These are phyloP conservation scores for Otus scops DNA, from an alignment of 2,797 vertebrate genomes.

Conservation along the genomic window DNA sequence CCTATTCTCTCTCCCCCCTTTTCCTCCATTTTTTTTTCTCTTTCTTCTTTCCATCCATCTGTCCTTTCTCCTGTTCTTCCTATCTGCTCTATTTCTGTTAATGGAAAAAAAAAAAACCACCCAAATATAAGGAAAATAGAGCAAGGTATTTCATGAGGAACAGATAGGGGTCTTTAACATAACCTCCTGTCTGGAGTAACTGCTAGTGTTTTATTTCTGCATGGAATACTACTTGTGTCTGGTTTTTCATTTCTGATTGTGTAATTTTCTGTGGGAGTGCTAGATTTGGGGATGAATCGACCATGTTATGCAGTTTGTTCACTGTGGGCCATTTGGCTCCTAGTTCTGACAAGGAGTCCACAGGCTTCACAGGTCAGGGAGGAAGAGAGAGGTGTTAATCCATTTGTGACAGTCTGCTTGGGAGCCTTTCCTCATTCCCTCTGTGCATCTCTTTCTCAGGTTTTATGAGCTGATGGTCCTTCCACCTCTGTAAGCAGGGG, in stretches of 20 bases:
- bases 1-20: background rate
- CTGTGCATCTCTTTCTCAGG: background rate
- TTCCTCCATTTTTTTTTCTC: background rate
- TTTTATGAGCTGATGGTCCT: slow-evolving; percentile 26
- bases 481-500: slow-evolving; percentile 6
- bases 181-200: background rate
- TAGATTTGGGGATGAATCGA: background rate
- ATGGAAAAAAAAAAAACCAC: background rate
- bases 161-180: background rate
- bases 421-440: background rate
- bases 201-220: background rate
- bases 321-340: background rate
- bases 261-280: background rate
- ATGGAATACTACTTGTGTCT: background rate
- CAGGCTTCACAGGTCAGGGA: background rate
- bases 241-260: background rate
- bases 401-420: background rate
- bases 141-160: background rate
- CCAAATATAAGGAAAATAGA: background rate
- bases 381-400: background rate
- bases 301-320: background rate
- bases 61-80: background rate
- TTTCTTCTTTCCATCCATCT: background rate
- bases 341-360: background rate
- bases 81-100: background rate